These are phyloP conservation scores for Lipophrys pholis DNA, from an alignment of 2,113 vertebrate species.

Conservation along the genomic window DNA sequence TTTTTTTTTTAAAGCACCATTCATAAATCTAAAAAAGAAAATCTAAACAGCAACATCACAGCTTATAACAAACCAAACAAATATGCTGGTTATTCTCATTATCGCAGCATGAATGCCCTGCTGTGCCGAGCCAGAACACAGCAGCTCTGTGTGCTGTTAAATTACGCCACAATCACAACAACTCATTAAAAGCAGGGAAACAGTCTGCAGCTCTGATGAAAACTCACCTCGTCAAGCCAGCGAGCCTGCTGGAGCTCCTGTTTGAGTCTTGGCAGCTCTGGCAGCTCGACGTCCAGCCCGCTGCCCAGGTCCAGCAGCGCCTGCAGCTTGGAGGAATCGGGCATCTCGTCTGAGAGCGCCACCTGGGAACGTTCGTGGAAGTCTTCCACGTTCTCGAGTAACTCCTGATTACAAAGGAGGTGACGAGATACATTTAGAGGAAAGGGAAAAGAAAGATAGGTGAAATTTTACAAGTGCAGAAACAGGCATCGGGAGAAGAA, in stretches of 20 bases:
- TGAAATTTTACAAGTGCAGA: too few relatives aligned
- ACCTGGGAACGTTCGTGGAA: slow-evolving; percentile 96
- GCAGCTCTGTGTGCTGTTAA: not conserved
- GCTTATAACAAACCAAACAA: not conserved
- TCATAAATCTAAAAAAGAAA: not conserved
- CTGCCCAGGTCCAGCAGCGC: slow-evolving; percentile 92
- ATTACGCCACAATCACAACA: not conserved
- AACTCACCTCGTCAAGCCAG: slow-evolving; percentile 94
- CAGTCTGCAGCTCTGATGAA: not conserved
- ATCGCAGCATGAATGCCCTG: not conserved
- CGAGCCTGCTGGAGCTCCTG: slow-evolving; percentile 97
- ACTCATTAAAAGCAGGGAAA: not conserved
- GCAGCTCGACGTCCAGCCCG: slow-evolving; percentile 94
- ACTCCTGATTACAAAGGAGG: slow-evolving; percentile 83
- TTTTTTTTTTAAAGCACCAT: too few relatives aligned
- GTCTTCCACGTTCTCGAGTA: slow-evolving; percentile 96
- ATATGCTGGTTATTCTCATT: not conserved
- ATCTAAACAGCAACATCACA: not conserved
- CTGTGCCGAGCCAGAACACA: not conserved
- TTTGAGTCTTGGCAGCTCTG: slow-evolving; percentile 92
- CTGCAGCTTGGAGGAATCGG: slow-evolving; percentile 95
- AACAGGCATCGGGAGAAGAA: too few relatives aligned
- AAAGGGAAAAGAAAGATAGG: not conserved
- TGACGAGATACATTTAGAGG: not conserved
- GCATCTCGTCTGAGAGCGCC: slow-evolving; percentile 92